phyloP scores from a whole-genome alignment of 2,113 vertebrate species.

The Rhadina sibilatrix region DNA sequence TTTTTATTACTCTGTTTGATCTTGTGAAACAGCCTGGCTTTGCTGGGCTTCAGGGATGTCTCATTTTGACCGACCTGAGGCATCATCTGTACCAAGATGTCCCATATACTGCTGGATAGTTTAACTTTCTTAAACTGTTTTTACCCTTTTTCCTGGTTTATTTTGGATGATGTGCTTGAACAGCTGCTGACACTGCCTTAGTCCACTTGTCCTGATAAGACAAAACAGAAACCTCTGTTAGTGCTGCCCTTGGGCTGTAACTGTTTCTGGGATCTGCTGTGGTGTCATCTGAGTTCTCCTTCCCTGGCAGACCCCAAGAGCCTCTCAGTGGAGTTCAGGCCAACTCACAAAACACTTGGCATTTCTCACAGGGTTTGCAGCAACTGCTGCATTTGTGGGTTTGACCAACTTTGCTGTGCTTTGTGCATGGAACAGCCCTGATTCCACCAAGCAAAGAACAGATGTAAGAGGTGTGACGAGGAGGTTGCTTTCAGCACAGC shows the following conservation, averaged over 20 bases:
- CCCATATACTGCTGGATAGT: not conserved
- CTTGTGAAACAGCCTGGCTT: not conserved
- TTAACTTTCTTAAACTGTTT: not conserved
- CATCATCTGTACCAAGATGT: rapidly evolving
- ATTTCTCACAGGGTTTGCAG: not conserved
- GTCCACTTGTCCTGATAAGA: not conserved
- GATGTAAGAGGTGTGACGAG: rapidly evolving
- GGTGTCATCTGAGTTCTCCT: not conserved
- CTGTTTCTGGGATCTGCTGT: not conserved
- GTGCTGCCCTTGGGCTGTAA: not conserved
- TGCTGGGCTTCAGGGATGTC: not conserved
- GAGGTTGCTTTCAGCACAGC: not conserved
- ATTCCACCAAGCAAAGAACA: not conserved
- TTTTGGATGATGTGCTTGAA: not conserved
- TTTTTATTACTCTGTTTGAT: not conserved
- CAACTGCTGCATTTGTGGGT: not conserved
- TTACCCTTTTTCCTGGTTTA: not conserved
- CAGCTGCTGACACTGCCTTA: not conserved
- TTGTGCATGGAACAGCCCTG: rapidly evolving
- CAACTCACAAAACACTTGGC: rapidly evolving
- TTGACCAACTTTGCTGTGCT: not conserved
- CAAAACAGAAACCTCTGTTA: not conserved
- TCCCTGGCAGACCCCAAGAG: not conserved
- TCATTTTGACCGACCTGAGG: not conserved
- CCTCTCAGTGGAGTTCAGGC: not conserved